These are phyloP conservation scores for Circaetus gallicus DNA, from an alignment of 2,113 vertebrate species.

Conservation along the genomic window DNA sequence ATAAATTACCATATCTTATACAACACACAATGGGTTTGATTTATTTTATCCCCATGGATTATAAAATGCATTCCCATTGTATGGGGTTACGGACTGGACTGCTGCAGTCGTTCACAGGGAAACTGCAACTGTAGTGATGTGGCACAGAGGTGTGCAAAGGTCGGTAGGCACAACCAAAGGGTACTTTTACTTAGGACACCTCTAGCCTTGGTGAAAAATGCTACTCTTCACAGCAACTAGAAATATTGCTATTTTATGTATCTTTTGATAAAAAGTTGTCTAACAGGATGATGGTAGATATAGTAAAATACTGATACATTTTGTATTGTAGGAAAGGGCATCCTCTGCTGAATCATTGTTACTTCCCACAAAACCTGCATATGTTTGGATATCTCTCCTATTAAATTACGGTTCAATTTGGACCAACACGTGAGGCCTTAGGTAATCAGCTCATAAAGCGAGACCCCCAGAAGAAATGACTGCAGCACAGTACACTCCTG, in stretches of 20 bases:
- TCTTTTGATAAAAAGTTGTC: not conserved
- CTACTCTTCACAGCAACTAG: not conserved
- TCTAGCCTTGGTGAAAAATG: not conserved
- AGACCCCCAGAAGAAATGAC: not conserved
- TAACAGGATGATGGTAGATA: not conserved
- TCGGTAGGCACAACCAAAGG: not conserved
- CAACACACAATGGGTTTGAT: not conserved
- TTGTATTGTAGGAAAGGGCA: not conserved
- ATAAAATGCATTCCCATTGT: not conserved
- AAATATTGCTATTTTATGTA: not conserved
- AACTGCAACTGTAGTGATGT: not conserved
- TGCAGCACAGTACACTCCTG: not conserved
- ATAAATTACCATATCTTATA: not conserved
- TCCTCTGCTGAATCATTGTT: not conserved
- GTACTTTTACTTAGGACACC: not conserved
- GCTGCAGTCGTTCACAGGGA: not conserved
- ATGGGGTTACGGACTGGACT: not conserved
- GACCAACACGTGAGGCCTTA: not conserved
- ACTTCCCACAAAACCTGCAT: not conserved
- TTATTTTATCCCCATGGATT: not conserved
- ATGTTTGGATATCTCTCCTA: not conserved
- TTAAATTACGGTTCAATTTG: not conserved
- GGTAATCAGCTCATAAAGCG: not conserved
- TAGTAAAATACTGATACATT: not conserved
- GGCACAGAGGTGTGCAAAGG: not conserved